phyloP scores from a whole-genome alignment of 1,140 invertebrate genomes.

The Chironomus striatipennis region DNA sequence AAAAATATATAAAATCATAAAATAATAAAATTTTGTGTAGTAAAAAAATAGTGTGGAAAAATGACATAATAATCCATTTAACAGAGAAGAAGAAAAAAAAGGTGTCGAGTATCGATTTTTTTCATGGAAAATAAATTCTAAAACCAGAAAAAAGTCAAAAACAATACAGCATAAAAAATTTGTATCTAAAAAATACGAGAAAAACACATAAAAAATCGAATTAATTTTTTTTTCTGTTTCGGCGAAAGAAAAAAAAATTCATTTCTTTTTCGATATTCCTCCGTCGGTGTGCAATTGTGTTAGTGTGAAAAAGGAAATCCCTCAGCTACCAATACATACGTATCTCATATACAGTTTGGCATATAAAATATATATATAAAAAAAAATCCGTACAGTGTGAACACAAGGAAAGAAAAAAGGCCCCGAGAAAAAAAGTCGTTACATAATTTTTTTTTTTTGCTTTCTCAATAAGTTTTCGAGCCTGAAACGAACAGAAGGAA shows the following conservation, averaged over 20 bases:
- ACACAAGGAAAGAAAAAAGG: not conserved
- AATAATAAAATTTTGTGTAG: not conserved
- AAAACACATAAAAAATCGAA: conserved; percentile 1
- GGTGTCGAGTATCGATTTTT: conserved; percentile 19
- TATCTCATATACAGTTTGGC: not conserved
- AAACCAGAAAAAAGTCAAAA: not conserved
- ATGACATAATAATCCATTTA: conserved; percentile 15
- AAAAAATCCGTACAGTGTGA: conserved; percentile 5
- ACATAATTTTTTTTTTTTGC: not conserved
- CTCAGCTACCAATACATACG: conserved; percentile 10
- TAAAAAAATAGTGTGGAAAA: conserved; percentile 7
- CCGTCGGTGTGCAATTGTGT: conserved; percentile 9
- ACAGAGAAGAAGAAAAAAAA: not conserved
- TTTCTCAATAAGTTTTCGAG: no score
- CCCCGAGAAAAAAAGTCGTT: conserved; percentile 20
- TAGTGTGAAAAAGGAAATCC: not conserved
- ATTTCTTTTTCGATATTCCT: not conserved
- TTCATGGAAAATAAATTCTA: not conserved
- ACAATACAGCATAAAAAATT: not conserved
- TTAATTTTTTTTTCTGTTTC: not conserved
- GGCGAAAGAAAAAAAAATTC: not conserved
- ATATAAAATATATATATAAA: not conserved
- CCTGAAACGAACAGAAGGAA: no score
- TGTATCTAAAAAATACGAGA: not conserved
- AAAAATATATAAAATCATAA: no score